Conservation (phyloP, 2,888 invertebrate species). For the Leptinotarsa juncta region DNA sequence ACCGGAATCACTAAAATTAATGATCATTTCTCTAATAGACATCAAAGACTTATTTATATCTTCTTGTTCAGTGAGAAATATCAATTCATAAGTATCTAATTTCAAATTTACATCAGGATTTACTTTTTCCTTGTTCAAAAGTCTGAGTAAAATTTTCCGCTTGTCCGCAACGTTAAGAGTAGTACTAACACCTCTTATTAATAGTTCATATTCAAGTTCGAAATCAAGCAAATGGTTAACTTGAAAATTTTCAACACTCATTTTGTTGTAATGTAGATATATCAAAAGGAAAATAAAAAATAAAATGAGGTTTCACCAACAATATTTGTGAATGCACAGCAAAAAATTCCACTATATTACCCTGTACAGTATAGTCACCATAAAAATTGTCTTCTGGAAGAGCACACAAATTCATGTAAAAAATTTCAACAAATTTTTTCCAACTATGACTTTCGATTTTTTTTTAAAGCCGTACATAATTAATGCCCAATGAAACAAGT, state of each 20-base stretch:
- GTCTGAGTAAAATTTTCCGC: neutral
- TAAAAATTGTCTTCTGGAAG: too few relatives aligned
- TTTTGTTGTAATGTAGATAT: neutral
- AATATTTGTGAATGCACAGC: too few relatives aligned
- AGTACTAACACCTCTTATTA: neutral
- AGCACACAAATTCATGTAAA: too few relatives aligned
- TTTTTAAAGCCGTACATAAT: too few relatives aligned
- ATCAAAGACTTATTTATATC: neutral
- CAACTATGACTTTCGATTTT: too few relatives aligned
- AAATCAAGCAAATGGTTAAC: slow-evolving; percentile 22
- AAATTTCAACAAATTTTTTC: too few relatives aligned
- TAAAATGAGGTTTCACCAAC: too few relatives aligned
- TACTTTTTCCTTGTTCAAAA: slow-evolving; percentile 21
- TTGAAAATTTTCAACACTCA: slow-evolving; percentile 24
- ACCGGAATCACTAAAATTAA: neutral
- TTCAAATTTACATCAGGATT: neutral
- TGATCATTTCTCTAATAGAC: neutral
- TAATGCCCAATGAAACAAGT: too few relatives aligned
- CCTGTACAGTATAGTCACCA: too few relatives aligned
- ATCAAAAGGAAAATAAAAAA: too few relatives aligned
- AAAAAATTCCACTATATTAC: too few relatives aligned
- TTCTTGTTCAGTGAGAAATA: neutral
- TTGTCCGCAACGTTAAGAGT: too few relatives aligned
- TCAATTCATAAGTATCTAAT: neutral
- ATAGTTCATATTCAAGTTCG: slow-evolving; percentile 6